Evolutionary conservation across 2,888 invertebrate genomes (phyloP).

Genomic region (Drosophila emarginata): DNA sequence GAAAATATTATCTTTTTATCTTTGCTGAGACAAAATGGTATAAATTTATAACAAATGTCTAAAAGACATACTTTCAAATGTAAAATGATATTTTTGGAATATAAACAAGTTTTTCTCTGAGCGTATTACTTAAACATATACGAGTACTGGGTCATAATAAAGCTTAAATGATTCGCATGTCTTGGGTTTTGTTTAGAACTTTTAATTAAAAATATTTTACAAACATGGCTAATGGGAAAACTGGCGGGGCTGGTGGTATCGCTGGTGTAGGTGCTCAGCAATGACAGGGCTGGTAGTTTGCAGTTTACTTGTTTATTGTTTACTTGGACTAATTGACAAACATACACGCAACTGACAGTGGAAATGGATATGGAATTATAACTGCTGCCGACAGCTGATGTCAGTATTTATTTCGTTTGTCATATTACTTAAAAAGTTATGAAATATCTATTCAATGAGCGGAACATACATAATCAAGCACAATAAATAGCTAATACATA

Average conservation of each 20-base stretch:
- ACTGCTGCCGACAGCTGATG: slow-evolving; percentile 34
- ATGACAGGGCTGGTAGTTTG: slow-evolving; percentile 33
- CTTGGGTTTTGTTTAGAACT: slow-evolving; percentile 69
- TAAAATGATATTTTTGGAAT: no score
- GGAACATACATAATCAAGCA: slow-evolving; percentile 38
- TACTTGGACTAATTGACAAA: slow-evolving; percentile 56
- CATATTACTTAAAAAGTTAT: slow-evolving; percentile 54
- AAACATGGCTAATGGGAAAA: slow-evolving; percentile 39
- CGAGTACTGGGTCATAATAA: slow-evolving; percentile 43
- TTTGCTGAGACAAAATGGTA: no score
- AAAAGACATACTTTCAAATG: no score
- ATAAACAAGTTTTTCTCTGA: not conserved
- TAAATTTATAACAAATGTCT: no score
- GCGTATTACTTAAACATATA: slow-evolving; percentile 25
- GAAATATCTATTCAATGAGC: slow-evolving; percentile 60
- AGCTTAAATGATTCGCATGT: slow-evolving; percentile 76
- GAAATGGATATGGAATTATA: slow-evolving; percentile 16
- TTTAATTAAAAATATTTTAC: slow-evolving; percentile 72
- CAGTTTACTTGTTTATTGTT: slow-evolving; percentile 29
- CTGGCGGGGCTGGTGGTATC: not conserved
- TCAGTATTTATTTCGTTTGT: slow-evolving; percentile 48
- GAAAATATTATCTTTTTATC: no score
- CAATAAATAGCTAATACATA: slow-evolving; percentile 1
- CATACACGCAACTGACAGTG: slow-evolving; percentile 23
- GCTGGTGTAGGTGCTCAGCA: slow-evolving; percentile 7